Base-by-base conservation (phyloP, 2,888 invertebrate genomes). In the Podabrus alpinus region DNA sequence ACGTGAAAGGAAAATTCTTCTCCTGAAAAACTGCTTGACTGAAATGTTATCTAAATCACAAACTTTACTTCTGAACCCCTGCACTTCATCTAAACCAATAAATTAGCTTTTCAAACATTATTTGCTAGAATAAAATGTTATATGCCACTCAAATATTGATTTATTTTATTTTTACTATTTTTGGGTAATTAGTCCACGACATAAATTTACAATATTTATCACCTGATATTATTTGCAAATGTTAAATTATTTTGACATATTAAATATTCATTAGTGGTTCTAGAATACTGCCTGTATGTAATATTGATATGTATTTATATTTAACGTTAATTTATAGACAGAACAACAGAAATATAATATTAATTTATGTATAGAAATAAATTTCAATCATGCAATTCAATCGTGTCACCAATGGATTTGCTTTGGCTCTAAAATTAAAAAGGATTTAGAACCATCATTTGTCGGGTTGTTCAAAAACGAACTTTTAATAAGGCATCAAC, bases 11-110 rank as follows among this genome's bases (percentile, higher is more conserved):
- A 72, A 69, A 72, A 72, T 72, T 62, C 15, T 64, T 67, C 72
- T 68, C 64, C 45, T 15, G 67, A 64, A 59, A 45, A 68, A 64
- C 45, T 68, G 73, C 21, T 59, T 70, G 70, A 68, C 68, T 21
- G 66, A 60, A 68, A 66, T 60, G 66, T 62, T 70, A 73, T 73
- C 73, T 73, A 76, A 73, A 76, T 76, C 73, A 59, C 61, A 67
- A 72, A 74, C 71, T 76, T 69, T 45, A 60, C 66, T 64, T 45
- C 45, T 29, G 45, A 66, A 72, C 45, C 69, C 60, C 24, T 61
- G 69, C 69, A 72, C 69, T 75, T 66, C 66, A 75, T 75, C 72
- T 67, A 73, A 72, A 72, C 72, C 62, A 75, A 74, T 74, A 74
- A 71, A 74, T 74, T 74, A 75, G 75, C 69, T 72, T 45, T 68